Evolutionary conservation across 2,113 vertebrate species (phyloP).

Genomic region (Chrysemys picta): DNA sequence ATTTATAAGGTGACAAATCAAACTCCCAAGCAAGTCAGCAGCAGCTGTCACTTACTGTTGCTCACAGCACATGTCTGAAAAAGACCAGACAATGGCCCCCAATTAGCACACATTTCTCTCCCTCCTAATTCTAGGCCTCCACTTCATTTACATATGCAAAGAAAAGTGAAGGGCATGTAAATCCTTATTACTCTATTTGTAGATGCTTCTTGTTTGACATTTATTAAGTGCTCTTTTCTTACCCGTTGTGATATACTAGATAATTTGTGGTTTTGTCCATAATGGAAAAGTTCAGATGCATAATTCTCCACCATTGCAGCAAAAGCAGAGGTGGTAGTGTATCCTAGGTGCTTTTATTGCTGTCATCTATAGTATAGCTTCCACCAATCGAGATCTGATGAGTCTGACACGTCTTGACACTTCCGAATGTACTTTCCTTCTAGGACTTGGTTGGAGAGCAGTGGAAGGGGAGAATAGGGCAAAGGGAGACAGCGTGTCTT

Average conservation of each 20-base stretch:
- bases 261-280: neutral
- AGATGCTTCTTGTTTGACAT: neutral
- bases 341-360: neutral
- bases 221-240: neutral
- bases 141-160: neutral
- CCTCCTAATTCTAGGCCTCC: neutral
- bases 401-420: neutral
- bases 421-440: neutral
- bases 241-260: neutral
- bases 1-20: slow-evolving; percentile 1
- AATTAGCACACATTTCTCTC: neutral
- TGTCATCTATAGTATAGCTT: neutral
- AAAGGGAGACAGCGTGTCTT: neutral
- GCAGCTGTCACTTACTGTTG: neutral
- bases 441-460: neutral
- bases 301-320: accelerated
- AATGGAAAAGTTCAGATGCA: neutral
- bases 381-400: neutral
- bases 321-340: neutral
- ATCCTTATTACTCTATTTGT: neutral
- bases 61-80: neutral
- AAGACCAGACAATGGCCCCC: accelerated
- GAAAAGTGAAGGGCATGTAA: neutral
- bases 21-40: neutral
- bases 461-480: neutral